A percentile compares a stretch with the other conserved stretches of the same genome.
phyloP scores from a whole-genome alignment of 2,113 vertebrate genomes.

The Crotalus horridus region DNA sequence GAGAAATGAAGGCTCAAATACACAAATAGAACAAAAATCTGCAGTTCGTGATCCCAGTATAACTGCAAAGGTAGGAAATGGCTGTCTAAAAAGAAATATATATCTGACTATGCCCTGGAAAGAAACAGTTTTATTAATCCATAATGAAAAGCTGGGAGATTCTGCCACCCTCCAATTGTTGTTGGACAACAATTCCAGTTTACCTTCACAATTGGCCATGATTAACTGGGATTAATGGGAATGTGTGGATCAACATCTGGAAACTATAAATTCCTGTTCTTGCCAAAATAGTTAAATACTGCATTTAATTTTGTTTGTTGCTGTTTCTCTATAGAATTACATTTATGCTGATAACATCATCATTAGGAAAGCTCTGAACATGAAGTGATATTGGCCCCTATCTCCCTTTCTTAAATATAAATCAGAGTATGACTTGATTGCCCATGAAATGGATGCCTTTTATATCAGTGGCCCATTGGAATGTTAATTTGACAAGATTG shows the following conservation, averaged over 20 bases:
- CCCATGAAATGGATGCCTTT: neutral
- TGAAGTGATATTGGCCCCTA: neutral
- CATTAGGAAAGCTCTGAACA: neutral
- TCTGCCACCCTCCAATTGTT: neutral
- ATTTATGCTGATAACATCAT: neutral
- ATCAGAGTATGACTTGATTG: neutral
- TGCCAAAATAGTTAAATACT: neutral
- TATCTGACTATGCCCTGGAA: neutral
- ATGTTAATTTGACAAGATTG: neutral
- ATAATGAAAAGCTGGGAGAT: neutral
- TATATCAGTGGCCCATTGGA: neutral
- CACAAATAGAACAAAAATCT: slow-evolving; percentile 57
- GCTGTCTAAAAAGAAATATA: neutral
- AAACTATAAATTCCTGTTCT: neutral
- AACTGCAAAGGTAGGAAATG: slow-evolving; percentile 61
- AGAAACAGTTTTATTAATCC: neutral
- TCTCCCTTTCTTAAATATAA: neutral
- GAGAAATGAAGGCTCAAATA: slow-evolving; percentile 66
- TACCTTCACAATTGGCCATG: neutral
- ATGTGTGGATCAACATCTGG: neutral
- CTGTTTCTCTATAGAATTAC: neutral
- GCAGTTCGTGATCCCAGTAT: slow-evolving; percentile 44
- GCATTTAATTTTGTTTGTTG: neutral
- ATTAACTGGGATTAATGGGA: neutral
- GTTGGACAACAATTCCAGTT: neutral